Conservation (phyloP, 1,140 invertebrate species). For the Zaprionus taronus region DNA sequence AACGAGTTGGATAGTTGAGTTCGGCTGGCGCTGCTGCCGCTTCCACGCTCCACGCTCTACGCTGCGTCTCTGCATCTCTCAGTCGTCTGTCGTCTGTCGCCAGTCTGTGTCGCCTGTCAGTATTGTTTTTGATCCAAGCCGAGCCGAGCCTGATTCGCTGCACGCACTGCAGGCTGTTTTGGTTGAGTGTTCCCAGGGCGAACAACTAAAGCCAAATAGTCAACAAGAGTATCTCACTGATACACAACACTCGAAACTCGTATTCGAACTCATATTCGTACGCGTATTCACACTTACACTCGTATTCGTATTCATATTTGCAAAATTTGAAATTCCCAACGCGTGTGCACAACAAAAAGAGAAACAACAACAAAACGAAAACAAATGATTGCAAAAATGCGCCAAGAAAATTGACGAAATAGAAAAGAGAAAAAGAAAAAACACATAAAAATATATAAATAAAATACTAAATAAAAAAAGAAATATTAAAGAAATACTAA, state of each 20-base stretch:
- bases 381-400: slow-evolving; percentile 57
- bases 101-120: slow-evolving; percentile 3
- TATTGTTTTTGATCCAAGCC: neutral
- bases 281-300: neutral
- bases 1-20: slow-evolving; percentile 68
- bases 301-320: slow-evolving; percentile 9
- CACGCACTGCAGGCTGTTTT: slow-evolving; percentile 10
- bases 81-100: slow-evolving; percentile 24
- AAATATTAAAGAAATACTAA: slow-evolving; percentile 23
- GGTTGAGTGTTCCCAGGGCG: slow-evolving; percentile 25
- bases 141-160: slow-evolving; percentile 1
- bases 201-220: slow-evolving; percentile 39
- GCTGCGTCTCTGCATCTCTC: slow-evolving; percentile 48
- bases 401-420: slow-evolving; percentile 51
- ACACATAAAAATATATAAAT: slow-evolving; percentile 11
- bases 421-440: slow-evolving; percentile 27
- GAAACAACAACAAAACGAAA: slow-evolving; percentile 34
- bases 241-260: neutral
- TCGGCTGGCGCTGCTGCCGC: slow-evolving; percentile 58
- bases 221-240: slow-evolving; percentile 35
- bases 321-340: slow-evolving; percentile 36
- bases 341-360: slow-evolving; percentile 50
- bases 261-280: neutral
- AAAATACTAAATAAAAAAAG: slow-evolving; percentile 5
- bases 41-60: slow-evolving; percentile 36